phyloP scores from a whole-genome alignment of 2,797 vertebrate species.

The Gymnocypris eckloni region DNA sequence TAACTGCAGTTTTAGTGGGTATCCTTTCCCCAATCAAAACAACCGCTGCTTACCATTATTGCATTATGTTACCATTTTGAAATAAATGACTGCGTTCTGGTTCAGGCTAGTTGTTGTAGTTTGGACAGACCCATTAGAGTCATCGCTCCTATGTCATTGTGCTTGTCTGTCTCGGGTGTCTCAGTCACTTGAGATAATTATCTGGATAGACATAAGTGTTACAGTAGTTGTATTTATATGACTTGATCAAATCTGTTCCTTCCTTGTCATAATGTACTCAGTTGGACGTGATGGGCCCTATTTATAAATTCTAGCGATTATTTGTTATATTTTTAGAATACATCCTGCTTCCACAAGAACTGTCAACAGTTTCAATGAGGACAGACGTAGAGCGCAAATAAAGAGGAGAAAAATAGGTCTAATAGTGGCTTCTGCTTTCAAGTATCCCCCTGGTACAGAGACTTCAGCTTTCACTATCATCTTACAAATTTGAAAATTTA shows the following conservation, averaged over 20 bases:
- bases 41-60: constrained; percentile 82
- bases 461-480: constrained; percentile 62
- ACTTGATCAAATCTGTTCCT: constrained; percentile 41
- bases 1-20: constrained; percentile 77
- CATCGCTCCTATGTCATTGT: constrained; percentile 71
- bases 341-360: constrained; percentile 60
- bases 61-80: constrained; percentile 84
- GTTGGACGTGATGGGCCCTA: constrained; percentile 49
- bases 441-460: constrained; percentile 60
- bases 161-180: constrained; percentile 58
- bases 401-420: constrained; percentile 48
- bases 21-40: constrained; percentile 84
- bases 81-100: constrained; percentile 79
- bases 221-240: constrained; percentile 44
- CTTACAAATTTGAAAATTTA: constrained; percentile 64
- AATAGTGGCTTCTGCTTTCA: constrained; percentile 64
- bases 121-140: constrained; percentile 75
- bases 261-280: constrained; percentile 38
- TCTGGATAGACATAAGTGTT: constrained; percentile 4
- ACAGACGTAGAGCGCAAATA: constrained; percentile 37
- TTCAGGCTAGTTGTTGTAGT: constrained; percentile 69
- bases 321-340: constrained; percentile 61
- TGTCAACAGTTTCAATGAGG: constrained; percentile 62
- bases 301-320: constrained; percentile 57
- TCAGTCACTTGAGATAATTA: constrained; percentile 29